Conservation (phyloP, 2,113 vertebrate species). For the Nerophis ophidion region DNA sequence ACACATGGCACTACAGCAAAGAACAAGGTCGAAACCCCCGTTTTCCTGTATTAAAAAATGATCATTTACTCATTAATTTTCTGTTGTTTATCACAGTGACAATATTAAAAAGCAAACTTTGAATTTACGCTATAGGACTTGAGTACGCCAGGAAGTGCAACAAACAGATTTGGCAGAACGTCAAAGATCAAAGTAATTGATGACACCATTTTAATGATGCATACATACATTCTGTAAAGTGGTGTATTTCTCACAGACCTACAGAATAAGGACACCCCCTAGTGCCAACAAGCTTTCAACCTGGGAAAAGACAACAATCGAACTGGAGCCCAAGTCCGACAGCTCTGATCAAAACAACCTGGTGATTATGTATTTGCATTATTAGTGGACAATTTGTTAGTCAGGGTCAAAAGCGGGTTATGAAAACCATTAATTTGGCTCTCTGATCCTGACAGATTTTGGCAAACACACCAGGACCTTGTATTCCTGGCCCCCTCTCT, state of each 20-base stretch:
- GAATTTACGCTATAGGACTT: conserved; percentile 22
- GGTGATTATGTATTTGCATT: conserved; percentile 70
- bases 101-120: conserved; percentile 1
- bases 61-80: neutral
- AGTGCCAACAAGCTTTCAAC: conserved; percentile 43
- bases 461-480: conserved; percentile 7
- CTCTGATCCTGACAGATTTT: conserved; percentile 38
- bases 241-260: conserved; percentile 68
- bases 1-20: conserved; percentile 19
- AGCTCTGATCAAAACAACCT: conserved; percentile 83
- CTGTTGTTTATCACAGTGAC: neutral
- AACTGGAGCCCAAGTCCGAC: conserved; percentile 82
- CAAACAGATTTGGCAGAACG: conserved; percentile 18
- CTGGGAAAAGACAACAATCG: conserved; percentile 69
- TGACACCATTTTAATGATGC: conserved; percentile 11
- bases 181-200: conserved; percentile 66
- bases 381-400: neutral
- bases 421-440: conserved; percentile 9
- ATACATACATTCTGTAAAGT: conserved; percentile 5
- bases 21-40: conserved; percentile 14
- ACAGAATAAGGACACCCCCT: conserved; percentile 81
- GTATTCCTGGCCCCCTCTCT: neutral
- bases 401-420: neutral
- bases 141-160: conserved; percentile 35
- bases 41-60: neutral